These are phyloP conservation scores for Neuroterus valhalla DNA, from an alignment of 1,140 invertebrate genomes.

Conservation along the genomic window DNA sequence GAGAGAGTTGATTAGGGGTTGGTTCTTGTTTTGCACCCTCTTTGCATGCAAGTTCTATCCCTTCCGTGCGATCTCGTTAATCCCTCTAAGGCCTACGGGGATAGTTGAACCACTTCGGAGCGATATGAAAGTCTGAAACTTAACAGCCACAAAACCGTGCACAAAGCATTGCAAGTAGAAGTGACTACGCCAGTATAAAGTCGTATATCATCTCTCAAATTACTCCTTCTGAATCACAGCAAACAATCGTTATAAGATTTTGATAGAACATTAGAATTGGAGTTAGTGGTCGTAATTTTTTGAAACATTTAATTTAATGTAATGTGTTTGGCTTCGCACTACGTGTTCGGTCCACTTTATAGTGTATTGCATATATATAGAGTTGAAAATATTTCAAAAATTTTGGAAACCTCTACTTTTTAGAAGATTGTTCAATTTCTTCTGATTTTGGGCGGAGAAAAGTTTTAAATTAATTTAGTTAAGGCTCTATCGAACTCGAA, in stretches of 20 bases:
- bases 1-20: slow-evolving; percentile 10
- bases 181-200: slow-evolving; percentile 6
- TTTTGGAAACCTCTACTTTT: too few relatives aligned
- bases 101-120: background rate
- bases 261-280: slow-evolving; percentile 3
- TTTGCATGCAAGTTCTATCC: slow-evolving; percentile 4
- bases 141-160: background rate
- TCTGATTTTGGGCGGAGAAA: too few relatives aligned
- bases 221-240: background rate
- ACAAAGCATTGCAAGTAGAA: slow-evolving; percentile 5
- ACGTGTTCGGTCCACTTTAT: too few relatives aligned
- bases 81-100: background rate
- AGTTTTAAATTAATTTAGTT: too few relatives aligned
- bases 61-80: slow-evolving; percentile 1
- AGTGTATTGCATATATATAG: slow-evolving; percentile 7
- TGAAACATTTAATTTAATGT: too few relatives aligned
- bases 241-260: slow-evolving; percentile 3
- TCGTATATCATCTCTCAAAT: slow-evolving; percentile 1
- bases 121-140: slow-evolving; percentile 12
- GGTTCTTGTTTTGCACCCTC: slow-evolving; percentile 18
- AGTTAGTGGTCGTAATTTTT: background rate
- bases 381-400: too few relatives aligned
- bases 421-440: too few relatives aligned
- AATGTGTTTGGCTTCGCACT: too few relatives aligned
- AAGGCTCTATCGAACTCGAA: too few relatives aligned